Evolutionary conservation across 53 echinoderm and acorn worm species (phyloP).

Genomic region (Arbacia lixula): DNA sequence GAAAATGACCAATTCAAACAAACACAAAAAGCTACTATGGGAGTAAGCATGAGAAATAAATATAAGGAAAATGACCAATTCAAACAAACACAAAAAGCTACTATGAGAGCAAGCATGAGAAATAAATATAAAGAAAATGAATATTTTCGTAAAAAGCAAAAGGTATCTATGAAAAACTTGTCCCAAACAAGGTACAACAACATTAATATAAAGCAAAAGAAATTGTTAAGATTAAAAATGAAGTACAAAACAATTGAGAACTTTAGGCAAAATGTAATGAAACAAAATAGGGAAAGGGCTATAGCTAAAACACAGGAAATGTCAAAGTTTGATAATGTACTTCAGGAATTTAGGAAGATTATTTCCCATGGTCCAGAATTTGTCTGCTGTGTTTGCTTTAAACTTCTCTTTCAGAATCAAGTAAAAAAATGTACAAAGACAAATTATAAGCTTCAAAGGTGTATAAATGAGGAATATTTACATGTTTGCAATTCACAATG

Average conservation of each 20-base stretch:
- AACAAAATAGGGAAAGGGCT: not conserved
- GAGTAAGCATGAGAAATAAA: no score
- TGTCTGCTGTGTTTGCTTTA: slow-evolving; percentile 55
- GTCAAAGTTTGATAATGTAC: no score
- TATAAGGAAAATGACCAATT: not conserved
- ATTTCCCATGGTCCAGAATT: slow-evolving; percentile 50
- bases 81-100: not conserved
- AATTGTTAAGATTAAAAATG: not conserved
- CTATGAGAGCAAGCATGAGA: no score
- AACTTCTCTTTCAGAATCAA: no score
- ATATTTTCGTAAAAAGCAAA: not conserved
- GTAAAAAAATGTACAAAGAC: slow-evolving; percentile 57
- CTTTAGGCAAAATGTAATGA: not conserved
- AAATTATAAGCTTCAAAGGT: no score
- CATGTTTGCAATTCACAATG: slow-evolving; percentile 57
- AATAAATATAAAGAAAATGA: no score
- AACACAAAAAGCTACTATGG: not conserved
- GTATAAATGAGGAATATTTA: slow-evolving; percentile 42
- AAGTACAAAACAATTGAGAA: not conserved
- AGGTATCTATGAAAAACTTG: not conserved
- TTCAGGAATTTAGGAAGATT: slow-evolving; percentile 14
- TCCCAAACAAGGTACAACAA: not conserved
- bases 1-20: not conserved
- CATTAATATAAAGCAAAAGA: not conserved
- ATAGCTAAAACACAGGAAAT: not conserved